These are phyloP conservation scores for Cyprinella venusta DNA, from an alignment of 2,797 vertebrate species.

Conservation along the genomic window DNA sequence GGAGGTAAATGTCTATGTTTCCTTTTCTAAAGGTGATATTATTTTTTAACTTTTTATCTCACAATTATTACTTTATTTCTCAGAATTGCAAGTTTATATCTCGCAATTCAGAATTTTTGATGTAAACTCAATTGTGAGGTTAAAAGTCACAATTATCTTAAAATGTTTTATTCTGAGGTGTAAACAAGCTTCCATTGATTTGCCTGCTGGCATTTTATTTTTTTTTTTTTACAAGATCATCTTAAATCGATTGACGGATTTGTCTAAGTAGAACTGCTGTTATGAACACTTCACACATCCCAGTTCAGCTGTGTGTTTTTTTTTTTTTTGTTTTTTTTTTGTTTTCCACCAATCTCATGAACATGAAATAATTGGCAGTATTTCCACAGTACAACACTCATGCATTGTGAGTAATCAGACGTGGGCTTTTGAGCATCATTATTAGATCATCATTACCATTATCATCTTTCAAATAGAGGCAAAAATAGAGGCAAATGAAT, in stretches of 20 bases:
- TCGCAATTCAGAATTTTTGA: too few relatives aligned
- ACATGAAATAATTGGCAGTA: background rate
- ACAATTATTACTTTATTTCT: too few relatives aligned
- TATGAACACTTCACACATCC: background rate
- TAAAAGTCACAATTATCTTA: too few relatives aligned
- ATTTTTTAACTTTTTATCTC: too few relatives aligned
- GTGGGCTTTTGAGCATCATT: slow-evolving; percentile 4
- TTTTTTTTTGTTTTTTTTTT: too few relatives aligned
- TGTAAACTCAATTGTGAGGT: too few relatives aligned
- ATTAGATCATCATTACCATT: background rate
- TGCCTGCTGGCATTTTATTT: background rate
- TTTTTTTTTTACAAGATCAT: background rate
- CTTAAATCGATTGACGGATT: background rate
- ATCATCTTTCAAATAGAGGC: background rate
- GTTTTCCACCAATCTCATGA: background rate
- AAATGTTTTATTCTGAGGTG: too few relatives aligned
- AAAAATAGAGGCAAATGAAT: slow-evolving; percentile 5
- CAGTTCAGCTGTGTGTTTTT: background rate
- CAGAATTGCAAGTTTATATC: too few relatives aligned
- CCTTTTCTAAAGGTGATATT: background rate
- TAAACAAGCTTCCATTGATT: background rate
- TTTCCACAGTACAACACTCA: background rate
- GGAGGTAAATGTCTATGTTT: slow-evolving; percentile 52
- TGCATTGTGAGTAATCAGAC: slow-evolving; percentile 9
- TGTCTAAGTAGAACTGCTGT: background rate